phyloP scores from a whole-genome alignment of 2,113 vertebrate genomes.

The Echinops telfairi region DNA sequence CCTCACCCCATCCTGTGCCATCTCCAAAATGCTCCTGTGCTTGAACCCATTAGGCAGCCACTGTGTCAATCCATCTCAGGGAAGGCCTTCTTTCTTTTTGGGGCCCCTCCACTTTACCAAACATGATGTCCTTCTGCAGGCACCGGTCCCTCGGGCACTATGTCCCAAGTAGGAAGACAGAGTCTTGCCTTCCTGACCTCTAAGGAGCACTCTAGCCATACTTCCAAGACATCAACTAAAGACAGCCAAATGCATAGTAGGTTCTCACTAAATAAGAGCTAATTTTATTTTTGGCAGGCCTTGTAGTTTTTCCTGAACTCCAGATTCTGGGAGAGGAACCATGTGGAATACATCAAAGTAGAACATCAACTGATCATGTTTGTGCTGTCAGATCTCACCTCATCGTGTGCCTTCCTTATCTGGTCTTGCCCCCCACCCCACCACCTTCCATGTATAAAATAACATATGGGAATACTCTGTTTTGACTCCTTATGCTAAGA shows the following conservation, averaged over 20 bases:
- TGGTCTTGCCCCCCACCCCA: background rate
- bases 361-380: background rate
- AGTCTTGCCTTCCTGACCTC: no score
- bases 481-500: conserved; percentile 47
- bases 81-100: no score
- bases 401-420: background rate
- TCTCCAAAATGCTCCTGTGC: background rate
- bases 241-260: background rate
- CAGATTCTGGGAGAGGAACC: background rate
- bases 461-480: conserved; percentile 24
- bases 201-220: no score
- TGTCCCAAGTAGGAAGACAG: no score
- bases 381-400: background rate
- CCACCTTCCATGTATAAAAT: conserved; percentile 5
- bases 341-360: background rate
- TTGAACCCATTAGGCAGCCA: no score
- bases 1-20: no score
- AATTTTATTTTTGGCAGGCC: conserved; percentile 9
- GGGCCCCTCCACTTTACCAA: no score
- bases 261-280: background rate
- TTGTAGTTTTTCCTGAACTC: conserved; percentile 20
- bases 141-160: no score
- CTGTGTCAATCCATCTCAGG: no score
- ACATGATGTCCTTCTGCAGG: no score
- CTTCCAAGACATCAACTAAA: no score